phyloP scores from a whole-genome alignment of 2,888 invertebrate species.

The Aethes cnicana region DNA sequence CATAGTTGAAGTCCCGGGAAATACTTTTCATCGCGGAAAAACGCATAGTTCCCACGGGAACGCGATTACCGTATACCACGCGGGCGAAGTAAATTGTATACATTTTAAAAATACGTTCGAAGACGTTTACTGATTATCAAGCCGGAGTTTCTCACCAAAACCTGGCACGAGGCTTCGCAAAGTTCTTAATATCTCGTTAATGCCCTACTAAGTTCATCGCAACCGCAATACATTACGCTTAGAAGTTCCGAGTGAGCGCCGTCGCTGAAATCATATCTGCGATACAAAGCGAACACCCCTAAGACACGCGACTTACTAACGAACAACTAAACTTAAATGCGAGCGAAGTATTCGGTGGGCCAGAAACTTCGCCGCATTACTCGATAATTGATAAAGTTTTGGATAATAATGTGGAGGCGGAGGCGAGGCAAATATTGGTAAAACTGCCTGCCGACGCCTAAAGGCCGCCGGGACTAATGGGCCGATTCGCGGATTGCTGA shows the following conservation, averaged over 20 bases:
- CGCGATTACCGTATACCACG: too few relatives aligned
- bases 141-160: background rate
- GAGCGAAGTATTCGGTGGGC: constrained; percentile 56
- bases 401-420: constrained; percentile 38
- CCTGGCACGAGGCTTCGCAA: background rate
- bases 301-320: constrained; percentile 31
- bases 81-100: too few relatives aligned
- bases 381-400: constrained; percentile 73
- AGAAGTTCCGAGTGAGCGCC: constrained; percentile 7
- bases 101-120: too few relatives aligned
- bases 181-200: constrained; percentile 6
- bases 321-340: constrained; percentile 49
- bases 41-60: too few relatives aligned
- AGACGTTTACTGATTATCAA: too few relatives aligned
- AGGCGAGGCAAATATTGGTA: constrained; percentile 62
- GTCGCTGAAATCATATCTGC: constrained; percentile 24
- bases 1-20: too few relatives aligned
- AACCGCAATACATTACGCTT: constrained; percentile 20
- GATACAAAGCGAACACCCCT: constrained; percentile 21
- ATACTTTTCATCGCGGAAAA: too few relatives aligned
- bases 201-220: constrained; percentile 17
- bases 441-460: constrained; percentile 52
- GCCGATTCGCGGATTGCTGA: constrained; percentile 54
- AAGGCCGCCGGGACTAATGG: constrained; percentile 47
- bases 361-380: constrained; percentile 64